Conservation (phyloP, 2,113 vertebrate species). For the Phalacrocorax carbo region DNA sequence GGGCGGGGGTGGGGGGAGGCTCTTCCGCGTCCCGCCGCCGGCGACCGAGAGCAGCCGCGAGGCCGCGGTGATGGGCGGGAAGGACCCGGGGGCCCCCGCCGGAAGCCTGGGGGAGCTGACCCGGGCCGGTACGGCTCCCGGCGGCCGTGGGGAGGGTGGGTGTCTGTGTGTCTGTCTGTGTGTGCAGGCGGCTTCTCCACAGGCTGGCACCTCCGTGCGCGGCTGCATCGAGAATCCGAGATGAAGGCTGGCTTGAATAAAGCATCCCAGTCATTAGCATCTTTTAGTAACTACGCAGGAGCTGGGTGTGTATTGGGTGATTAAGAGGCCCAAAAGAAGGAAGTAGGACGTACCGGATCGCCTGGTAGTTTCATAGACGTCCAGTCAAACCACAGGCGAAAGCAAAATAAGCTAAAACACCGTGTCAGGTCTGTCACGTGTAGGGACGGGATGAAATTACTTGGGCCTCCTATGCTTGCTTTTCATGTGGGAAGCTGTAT, state of each 20-base stretch:
- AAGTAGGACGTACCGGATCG: background rate
- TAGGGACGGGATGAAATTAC: background rate
- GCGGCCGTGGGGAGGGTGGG: too few species aligned
- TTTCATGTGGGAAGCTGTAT: accelerated
- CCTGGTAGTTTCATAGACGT: background rate
- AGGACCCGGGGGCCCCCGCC: too few species aligned
- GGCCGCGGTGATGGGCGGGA: too few species aligned
- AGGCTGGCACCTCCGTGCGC: background rate
- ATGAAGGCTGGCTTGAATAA: background rate
- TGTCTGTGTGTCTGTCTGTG: background rate
- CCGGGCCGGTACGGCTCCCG: too few species aligned
- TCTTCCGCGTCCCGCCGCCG: too few species aligned
- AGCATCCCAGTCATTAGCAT: background rate
- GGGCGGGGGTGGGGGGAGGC: too few species aligned
- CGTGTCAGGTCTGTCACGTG: background rate
- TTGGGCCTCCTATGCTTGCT: background rate
- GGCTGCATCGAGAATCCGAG: background rate
- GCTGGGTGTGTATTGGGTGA: background rate
- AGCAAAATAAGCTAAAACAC: background rate
- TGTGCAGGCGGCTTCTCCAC: background rate
- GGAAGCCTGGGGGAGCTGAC: too few species aligned
- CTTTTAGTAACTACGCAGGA: background rate
- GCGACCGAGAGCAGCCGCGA: too few species aligned
- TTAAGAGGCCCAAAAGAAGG: background rate
- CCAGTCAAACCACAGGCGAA: background rate